Evolutionary conservation across 2,113 vertebrate species (phyloP), one percentile per base, ranked within the genome.

Genomic region (Xyliphius kryptos): DNA sequence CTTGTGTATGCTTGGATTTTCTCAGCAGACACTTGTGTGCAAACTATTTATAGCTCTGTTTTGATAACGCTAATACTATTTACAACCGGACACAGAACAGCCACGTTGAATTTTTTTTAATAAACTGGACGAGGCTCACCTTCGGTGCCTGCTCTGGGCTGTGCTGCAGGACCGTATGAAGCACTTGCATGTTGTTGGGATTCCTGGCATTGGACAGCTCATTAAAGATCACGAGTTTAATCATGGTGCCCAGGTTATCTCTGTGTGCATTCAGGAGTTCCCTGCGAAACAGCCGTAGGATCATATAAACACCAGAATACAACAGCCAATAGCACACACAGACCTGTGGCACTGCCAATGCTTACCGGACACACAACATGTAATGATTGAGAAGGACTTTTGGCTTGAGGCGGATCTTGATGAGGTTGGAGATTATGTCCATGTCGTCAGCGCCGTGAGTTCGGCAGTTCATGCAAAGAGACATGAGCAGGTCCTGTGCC

Each of bases 101-200:
- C n/a, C n/a, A n/a, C n/a, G n/a, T n/a, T n/a, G n/a, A n/a, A n/a
- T n/a, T n/a, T n/a, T n/a, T n/a, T n/a, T n/a, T n/a, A n/a, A n/a
- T n/a, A n/a, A n/a, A n/a, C n/a, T n/a, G n/a, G n/a, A n/a, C n/a
- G n/a, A n/a, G n/a, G n/a, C 56, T 60, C n/a, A 97, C 96, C 93
- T 97, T 98, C 0, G 96, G 96, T 0, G 93, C 96, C 75, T 92
- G 90, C 67, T 97, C 95, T 0, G 96, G 88, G 78, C 93, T 97
- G 72, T 97, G 95, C 74, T 96, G 93, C 17, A 99, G 85, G 61
- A 95, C 90, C 0, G 96, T 95, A 58, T 99, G 91, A 0, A 99
- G 87, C 36, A 94, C 88, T 75, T 99, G 96, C 96, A 99, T 99
- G 77, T 99, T 99, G 85, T 95, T 99, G 2, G 96, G 96, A 70